Evolutionary conservation across 2,888 invertebrate species (phyloP).

Genomic region (Gortyna flavago): DNA sequence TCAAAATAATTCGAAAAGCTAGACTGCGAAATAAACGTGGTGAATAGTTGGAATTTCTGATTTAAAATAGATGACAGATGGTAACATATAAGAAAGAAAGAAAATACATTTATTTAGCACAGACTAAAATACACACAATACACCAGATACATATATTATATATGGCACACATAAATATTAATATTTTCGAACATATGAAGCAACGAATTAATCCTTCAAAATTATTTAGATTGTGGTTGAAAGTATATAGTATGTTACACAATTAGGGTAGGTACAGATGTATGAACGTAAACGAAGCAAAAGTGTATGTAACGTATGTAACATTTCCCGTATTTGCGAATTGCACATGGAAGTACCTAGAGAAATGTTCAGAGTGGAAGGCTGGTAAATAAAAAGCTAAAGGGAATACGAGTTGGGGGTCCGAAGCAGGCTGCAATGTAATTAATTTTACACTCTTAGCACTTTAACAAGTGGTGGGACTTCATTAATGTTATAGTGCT

Average conservation of each 20-base stretch:
- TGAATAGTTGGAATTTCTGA: constrained; percentile 13
- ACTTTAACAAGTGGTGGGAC: constrained; percentile 6
- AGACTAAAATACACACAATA: too few relatives aligned
- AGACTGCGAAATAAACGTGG: constrained; percentile 33
- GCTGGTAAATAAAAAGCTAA: constrained; percentile 7
- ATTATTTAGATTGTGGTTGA: too few relatives aligned
- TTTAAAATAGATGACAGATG: constrained; percentile 8
- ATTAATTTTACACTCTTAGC: constrained; percentile 25
- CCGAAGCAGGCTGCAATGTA: neutral
- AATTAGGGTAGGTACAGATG: neutral
- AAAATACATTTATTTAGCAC: too few relatives aligned
- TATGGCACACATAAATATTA: too few relatives aligned
- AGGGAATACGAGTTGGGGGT: neutral
- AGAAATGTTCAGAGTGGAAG: neutral
- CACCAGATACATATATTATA: too few relatives aligned
- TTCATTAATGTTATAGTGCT: constrained; percentile 4
- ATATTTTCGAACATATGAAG: too few relatives aligned
- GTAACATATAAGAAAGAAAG: too few relatives aligned
- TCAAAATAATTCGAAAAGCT: constrained; percentile 44
- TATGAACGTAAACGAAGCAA: neutral
- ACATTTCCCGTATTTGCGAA: constrained; percentile 12
- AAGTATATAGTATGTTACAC: too few relatives aligned
- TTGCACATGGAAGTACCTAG: neutral
- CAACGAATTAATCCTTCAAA: too few relatives aligned
- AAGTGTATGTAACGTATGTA: too few relatives aligned